Conservation (phyloP, 2,888 invertebrate species). For the Mythimna loreyi region DNA sequence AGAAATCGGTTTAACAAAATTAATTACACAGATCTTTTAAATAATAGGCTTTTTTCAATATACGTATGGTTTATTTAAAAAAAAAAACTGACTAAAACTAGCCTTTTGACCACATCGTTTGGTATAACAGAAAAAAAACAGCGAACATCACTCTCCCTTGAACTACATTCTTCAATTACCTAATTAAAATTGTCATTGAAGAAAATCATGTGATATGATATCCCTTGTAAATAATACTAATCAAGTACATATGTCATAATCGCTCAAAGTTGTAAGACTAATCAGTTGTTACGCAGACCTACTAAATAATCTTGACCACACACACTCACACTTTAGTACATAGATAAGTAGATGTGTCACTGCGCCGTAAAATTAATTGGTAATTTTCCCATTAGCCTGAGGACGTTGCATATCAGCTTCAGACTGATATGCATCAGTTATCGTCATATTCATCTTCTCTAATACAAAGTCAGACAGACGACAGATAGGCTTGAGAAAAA, state of each 20-base stretch:
- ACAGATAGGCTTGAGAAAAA: too few relatives aligned
- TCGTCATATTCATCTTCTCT: too few relatives aligned
- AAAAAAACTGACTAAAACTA: conserved; percentile 20
- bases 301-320: conserved; percentile 6
- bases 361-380: conserved; percentile 16
- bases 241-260: conserved; percentile 30
- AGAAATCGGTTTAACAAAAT: background rate
- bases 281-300: conserved; percentile 1
- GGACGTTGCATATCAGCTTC: too few relatives aligned
- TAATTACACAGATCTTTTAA: background rate
- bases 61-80: conserved; percentile 5
- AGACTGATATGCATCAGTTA: conserved; percentile 1
- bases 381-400: conserved; percentile 7
- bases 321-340: background rate
- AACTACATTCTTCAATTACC: conserved; percentile 13
- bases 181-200: conserved; percentile 10
- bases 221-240: conserved; percentile 14
- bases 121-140: background rate
- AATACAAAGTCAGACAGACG: too few relatives aligned
- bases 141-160: too few relatives aligned
- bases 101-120: background rate
- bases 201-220: conserved; percentile 21
- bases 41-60: background rate
- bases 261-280: conserved; percentile 6
- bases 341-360: conserved; percentile 6